phyloP scores from a whole-genome alignment of 2,888 invertebrate genomes.

The Drosophila koepferae region DNA sequence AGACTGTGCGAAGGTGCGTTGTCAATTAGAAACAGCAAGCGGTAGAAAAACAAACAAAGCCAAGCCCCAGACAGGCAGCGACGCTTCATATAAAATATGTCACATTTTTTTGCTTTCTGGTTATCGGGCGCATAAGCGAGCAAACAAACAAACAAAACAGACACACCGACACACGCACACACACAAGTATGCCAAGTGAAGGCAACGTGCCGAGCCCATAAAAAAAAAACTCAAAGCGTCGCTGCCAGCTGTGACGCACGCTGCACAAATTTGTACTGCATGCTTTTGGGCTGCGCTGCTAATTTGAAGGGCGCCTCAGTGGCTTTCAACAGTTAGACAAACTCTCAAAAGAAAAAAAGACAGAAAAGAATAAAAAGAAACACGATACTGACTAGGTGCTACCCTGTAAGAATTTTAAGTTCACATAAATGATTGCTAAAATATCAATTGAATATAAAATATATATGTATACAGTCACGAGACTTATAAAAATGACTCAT shows the following conservation, averaged over 20 bases:
- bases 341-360: conserved; percentile 32
- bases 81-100: conserved; percentile 60
- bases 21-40: conserved; percentile 57
- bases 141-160: conserved; percentile 45
- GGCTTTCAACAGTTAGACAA: conserved; percentile 56
- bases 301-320: conserved; percentile 15
- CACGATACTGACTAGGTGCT: background rate
- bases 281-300: conserved; percentile 54
- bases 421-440: background rate
- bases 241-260: conserved; percentile 13
- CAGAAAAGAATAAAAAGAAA: conserved; percentile 10
- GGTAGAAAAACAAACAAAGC: conserved; percentile 46
- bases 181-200: conserved; percentile 12
- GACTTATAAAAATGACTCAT: background rate
- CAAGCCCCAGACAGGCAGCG: conserved; percentile 60
- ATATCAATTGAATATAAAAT: background rate
- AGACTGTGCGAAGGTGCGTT: conserved; percentile 63
- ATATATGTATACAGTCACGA: background rate
- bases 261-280: conserved; percentile 29
- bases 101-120: conserved; percentile 54
- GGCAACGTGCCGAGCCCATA: conserved; percentile 75
- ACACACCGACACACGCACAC: conserved; percentile 3
- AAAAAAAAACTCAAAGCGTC: conserved; percentile 58
- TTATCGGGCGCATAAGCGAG: conserved; percentile 56
- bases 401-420: background rate